Evolutionary conservation across 2,888 invertebrate genomes (phyloP), one percentile per base, ranked within the genome.

Genomic region (Euphydryas editha): DNA sequence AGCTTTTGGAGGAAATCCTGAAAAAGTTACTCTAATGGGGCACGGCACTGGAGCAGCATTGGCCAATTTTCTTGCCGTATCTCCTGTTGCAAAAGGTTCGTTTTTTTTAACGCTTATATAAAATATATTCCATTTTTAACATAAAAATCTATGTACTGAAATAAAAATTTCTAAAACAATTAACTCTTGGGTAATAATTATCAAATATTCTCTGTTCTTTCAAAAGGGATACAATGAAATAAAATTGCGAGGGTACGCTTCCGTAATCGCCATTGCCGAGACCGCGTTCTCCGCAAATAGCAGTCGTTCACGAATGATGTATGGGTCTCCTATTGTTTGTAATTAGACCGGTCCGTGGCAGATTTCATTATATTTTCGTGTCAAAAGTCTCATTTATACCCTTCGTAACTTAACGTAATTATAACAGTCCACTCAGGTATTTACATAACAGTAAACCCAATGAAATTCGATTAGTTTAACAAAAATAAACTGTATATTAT

Each of bases 41-140:
- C 99, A 99, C 85, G 98, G 98, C 36, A 98, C 98, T 36, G 99
- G 99, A 7, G 99, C 99, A 11, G 98, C 99, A 1, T 94, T 99
- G 59, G 98, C 99, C 75, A 99, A 99, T 93, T 96, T 99, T 81
- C 95, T 99, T 67, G 96, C 98, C 75, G 97, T 99, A 42, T 99
- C 99, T 44, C 99, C 99, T 20, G 98, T 98, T 76, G 97, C 98
- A 58, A 96, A 96, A 95, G 98, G 98, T 98, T n/a, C 20, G 62
- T 60, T 36, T 30, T 39, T 42, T 1, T 3, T 56, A 30, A 44
- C 20, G 6, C 17, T 42, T 49, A n/a, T 7, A 0, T 13, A 21
- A 46, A 46, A 10, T 7, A 65, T 56, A 20, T 46, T 46, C n/a
- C 17, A 1, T 46, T 30, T 30, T 46, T 17, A 46, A 5, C 13